Percentiles rank a stretch among this genome's conserved stretches.
These are phyloP conservation scores for Amitus sp. DNA, from an alignment of 2,888 invertebrate genomes.

Conservation along the genomic window DNA sequence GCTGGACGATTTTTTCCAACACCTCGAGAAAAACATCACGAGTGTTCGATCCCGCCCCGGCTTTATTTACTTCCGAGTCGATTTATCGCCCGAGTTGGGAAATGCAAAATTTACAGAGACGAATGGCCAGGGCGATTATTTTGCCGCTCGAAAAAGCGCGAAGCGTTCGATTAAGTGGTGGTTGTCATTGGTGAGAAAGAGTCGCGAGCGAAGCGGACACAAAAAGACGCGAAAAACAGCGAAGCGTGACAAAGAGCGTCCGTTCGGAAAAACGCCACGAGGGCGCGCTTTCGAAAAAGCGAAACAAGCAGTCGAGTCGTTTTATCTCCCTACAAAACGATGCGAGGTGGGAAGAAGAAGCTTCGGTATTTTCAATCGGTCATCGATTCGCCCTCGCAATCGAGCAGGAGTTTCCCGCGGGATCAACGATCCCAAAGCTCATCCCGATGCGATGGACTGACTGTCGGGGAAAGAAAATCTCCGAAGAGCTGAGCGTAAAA, in stretches of 20 bases:
- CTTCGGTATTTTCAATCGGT: slow-evolving; percentile 8
- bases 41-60: not conserved
- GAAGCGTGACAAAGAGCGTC: not conserved
- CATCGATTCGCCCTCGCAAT: not conserved
- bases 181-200: not conserved
- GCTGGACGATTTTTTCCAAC: too few relatives aligned
- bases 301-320: too few relatives aligned
- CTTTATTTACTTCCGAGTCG: not conserved
- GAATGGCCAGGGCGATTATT: not conserved
- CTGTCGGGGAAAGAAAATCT: not conserved
- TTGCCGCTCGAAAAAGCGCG: not conserved
- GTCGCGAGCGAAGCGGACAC: not conserved
- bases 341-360: not conserved
- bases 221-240: not conserved
- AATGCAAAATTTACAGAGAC: not conserved
- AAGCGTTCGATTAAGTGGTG: not conserved
- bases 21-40: too few relatives aligned
- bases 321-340: not conserved
- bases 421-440: slow-evolving; percentile 2
- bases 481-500: not conserved
- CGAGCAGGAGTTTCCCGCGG: not conserved
- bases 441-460: not conserved
- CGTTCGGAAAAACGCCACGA: not conserved
- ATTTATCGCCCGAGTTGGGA: not conserved
- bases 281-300: not conserved